phyloP scores from a whole-genome alignment of 1,140 invertebrate species.

The Battus philenor region DNA sequence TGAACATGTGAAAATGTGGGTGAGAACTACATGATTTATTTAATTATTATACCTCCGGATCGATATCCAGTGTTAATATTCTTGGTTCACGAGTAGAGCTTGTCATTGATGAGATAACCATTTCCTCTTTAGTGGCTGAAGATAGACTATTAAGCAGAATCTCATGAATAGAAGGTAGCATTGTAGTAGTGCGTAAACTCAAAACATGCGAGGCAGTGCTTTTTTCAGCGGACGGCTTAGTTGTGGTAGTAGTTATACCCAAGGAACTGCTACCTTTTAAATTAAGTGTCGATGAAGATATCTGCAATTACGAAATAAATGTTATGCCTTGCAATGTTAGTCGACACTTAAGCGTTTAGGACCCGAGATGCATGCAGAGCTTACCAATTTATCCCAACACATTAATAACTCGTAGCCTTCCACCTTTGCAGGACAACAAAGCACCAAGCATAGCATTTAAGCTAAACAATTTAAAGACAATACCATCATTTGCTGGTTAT shows the following conservation, averaged over 20 bases:
- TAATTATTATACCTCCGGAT: constrained; percentile 74
- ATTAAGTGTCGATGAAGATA: constrained; percentile 69
- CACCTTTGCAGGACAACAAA: constrained; percentile 33
- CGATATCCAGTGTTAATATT: constrained; percentile 77
- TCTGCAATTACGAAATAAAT: constrained; percentile 72
- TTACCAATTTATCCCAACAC: constrained; percentile 32
- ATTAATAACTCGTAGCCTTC: constrained; percentile 23
- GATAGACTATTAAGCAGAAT: constrained; percentile 76
- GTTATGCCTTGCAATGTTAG: constrained; percentile 59
- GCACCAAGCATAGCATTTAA: constrained; percentile 58
- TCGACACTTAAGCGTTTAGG: constrained; percentile 32
- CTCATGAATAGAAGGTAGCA: constrained; percentile 74
- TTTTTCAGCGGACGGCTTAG: constrained; percentile 65
- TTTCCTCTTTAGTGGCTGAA: constrained; percentile 73
- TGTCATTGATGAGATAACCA: constrained; percentile 69
- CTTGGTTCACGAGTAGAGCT: constrained; percentile 71
- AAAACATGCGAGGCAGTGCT: constrained; percentile 76
- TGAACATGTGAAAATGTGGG: constrained; percentile 18
- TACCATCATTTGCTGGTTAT: constrained; percentile 75
- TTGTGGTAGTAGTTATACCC: constrained; percentile 64
- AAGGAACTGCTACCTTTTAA: constrained; percentile 70
- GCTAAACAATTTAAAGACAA: constrained; percentile 70
- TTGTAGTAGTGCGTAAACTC: constrained; percentile 75
- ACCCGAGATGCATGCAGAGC: constrained; percentile 51
- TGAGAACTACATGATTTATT: constrained; percentile 38